Evolutionary conservation across 1,140 invertebrate species (phyloP).

Genomic region (Zaprionus nigranus): DNA sequence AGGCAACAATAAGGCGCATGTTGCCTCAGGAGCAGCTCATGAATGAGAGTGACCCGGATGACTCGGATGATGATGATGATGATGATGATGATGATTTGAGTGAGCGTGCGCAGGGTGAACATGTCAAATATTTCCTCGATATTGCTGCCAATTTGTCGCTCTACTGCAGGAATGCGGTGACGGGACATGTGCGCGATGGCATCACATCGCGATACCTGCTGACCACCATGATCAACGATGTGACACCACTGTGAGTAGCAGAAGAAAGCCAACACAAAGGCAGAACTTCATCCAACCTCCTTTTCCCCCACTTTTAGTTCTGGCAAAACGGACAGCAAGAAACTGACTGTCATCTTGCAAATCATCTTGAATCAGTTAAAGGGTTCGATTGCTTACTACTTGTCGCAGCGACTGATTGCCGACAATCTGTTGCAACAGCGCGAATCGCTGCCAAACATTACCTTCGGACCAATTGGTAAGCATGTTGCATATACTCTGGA

Average conservation of each 20-base stretch:
- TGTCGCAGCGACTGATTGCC: slow-evolving; percentile 85
- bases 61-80: too few relatives aligned
- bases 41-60: too few relatives aligned
- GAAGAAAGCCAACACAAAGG: too few relatives aligned
- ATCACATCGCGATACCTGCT: slow-evolving; percentile 84
- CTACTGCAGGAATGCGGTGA: slow-evolving; percentile 88
- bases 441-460: slow-evolving; percentile 69
- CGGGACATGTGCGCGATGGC: slow-evolving; percentile 85
- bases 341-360: slow-evolving; percentile 82
- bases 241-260: slow-evolving; percentile 62
- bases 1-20: slow-evolving; percentile 68
- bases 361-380: slow-evolving; percentile 86
- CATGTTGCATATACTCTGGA: too few relatives aligned
- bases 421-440: slow-evolving; percentile 73
- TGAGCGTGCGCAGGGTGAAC: slow-evolving; percentile 40
- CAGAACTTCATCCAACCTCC: too few relatives aligned
- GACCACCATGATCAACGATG: slow-evolving; percentile 63
- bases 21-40: slow-evolving; percentile 43
- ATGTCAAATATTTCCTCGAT: slow-evolving; percentile 85
- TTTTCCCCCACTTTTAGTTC: too few relatives aligned
- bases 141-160: slow-evolving; percentile 89
- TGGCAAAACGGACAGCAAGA: slow-evolving; percentile 61
- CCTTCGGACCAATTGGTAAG: slow-evolving; percentile 65
- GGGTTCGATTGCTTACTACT: slow-evolving; percentile 86
- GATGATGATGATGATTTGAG: background rate